Evolutionary conservation across 2,797 vertebrate genomes (phyloP), one percentile per base, ranked within the genome.

Genomic region (Microtus californicus): DNA sequence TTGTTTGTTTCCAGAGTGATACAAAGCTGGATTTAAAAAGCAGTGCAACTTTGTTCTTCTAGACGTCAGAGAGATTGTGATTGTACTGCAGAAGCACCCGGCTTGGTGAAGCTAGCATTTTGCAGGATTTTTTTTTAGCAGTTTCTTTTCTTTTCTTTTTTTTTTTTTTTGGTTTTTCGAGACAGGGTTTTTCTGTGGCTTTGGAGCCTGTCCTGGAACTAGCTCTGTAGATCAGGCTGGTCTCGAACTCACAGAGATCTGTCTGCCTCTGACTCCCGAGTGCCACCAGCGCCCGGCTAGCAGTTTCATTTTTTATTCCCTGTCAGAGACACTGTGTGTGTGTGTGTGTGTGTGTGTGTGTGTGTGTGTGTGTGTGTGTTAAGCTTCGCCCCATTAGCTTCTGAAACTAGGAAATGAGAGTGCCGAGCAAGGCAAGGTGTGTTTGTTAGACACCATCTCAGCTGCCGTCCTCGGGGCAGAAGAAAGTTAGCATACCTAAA

Each of bases 11-110:
- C 77, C 67, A 91, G 92, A 97, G 93, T 92, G 87, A 95, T 74
- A 91, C 43, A 91, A 95, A 91, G 96, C 91, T 97, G 96, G 93
- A 96, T 97, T 97, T 96, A 95, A 95, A 97, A 95, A 73, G 51
- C 73, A 78, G 77, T 80, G 73, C 59, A 86, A 51, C 93, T 76
- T 89, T 89, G 69, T 23, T 80, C 43, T 80, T 95, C 90, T 93
- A 74, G 56, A 96, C 94, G 43, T 93, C 82, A 80, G 29, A 34
- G 81, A 85, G 77, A 76, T 93, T 80, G 87, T 40, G 89, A 94
- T 89, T 34, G 81, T 9, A 43, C 88, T 93, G 96, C 90, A 94
- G 92, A 96, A 63, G 93, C 81, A 93, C 90, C 91, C 87, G 87
- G 93, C 79, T 37, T 69, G 71, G 63, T 77, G 93, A 93, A n/a